Evolutionary conservation across 2,888 invertebrate species (phyloP), one percentile per base, ranked within the genome.

Genomic region (Stenchaetothrips biformis): DNA sequence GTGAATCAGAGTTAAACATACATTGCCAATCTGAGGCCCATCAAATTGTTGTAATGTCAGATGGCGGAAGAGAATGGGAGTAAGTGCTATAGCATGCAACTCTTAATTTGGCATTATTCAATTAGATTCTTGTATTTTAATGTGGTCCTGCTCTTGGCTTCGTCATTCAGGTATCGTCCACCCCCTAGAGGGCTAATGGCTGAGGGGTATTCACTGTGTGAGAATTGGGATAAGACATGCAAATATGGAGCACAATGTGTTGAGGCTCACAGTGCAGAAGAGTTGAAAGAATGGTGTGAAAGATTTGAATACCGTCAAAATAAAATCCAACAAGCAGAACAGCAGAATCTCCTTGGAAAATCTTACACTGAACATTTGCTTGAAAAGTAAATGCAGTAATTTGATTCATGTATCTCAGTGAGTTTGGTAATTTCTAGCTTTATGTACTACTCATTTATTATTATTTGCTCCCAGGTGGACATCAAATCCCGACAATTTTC

Each of bases 221-320:
- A 91, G 83, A 89, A 89, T 84, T 92, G 89, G 86, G 84, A 80
- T 47, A 83, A 83, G 79, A 81, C 87, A 77, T 94, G 94, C 85
- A 89, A 91, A 79, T 91, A 92, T 84, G 93, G 93, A 25, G 89
- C 90, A 79, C 92, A 92, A 84, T 94, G 94, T 85, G 91, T 92
- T 13, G 92, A 92, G 85, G 94, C 94, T 1, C 94, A 94, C 85
- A 92, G 92, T 1, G 86, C 88, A 37, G 92, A 91, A 79, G 94
- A 94, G 85, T 86, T 94, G 11, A 88, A 89, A 47, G 93, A 94
- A 86, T 94, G 94, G 94, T 90, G 91, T 83, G 91, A 92, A 83
- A 87, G 93, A 81, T 93, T 92, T 85, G 91, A 92, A 83, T 92
- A 92, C 84, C 87, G 92, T 27, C 88, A 89, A 83, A 91, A 90